These are phyloP conservation scores for Notodonta dromedarius DNA, from an alignment of 2,888 invertebrate species.

Conservation along the genomic window DNA sequence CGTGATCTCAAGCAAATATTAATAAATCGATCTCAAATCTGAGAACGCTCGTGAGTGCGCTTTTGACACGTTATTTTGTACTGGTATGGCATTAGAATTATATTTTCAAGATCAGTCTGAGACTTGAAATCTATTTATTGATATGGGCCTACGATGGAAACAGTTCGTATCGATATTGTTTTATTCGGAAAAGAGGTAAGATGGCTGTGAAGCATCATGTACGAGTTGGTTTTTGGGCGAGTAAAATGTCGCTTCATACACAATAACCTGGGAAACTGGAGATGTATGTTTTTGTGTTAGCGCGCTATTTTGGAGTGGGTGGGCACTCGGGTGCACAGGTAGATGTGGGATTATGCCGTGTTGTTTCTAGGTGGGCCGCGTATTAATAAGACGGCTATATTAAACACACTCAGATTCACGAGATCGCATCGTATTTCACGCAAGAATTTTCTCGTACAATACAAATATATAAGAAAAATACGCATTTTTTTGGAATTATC, in stretches of 20 bases:
- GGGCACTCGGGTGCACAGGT: conserved; percentile 59
- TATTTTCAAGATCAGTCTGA: too few relatives aligned
- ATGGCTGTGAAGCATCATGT: too few relatives aligned
- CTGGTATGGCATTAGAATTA: too few relatives aligned
- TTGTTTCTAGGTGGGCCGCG: conserved; percentile 62
- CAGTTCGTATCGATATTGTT: too few relatives aligned
- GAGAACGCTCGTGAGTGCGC: too few relatives aligned
- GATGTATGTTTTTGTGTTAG: conserved; percentile 46
- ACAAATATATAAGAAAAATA: neutral
- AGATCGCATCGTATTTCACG: conserved; percentile 65
- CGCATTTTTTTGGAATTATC: too few relatives aligned
- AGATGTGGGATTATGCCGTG: conserved; percentile 54
- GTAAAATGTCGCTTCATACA: conserved; percentile 17
- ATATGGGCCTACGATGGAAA: too few relatives aligned
- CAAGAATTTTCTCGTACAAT: conserved; percentile 19
- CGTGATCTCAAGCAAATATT: too few relatives aligned
- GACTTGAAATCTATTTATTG: too few relatives aligned
- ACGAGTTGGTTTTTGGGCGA: neutral
- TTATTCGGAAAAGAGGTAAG: too few relatives aligned
- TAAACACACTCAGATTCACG: conserved; percentile 58
- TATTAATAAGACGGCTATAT: conserved; percentile 71
- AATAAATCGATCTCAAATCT: too few relatives aligned
- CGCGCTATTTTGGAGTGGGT: conserved; percentile 61
- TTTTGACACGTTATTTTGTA: too few relatives aligned
- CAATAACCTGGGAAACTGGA: conserved; percentile 46